Evolutionary conservation across 1,140 invertebrate species (phyloP), one percentile per base, ranked within the genome.

Genomic region (Centruroides vittatus): DNA sequence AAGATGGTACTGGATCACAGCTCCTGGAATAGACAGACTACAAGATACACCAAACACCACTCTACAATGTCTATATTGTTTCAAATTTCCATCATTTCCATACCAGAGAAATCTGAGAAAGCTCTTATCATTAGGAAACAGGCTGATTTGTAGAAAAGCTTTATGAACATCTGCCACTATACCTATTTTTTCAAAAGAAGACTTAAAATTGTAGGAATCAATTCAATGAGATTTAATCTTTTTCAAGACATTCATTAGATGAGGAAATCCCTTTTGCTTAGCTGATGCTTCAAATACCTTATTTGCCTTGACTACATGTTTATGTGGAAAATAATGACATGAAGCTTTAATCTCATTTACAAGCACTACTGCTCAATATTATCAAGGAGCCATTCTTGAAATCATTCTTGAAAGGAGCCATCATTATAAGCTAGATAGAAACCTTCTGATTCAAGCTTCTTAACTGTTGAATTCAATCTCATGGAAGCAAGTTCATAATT

Each of bases 271-370:
- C 36, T 57, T 61, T 48, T 35, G 53, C 23, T 62, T 58, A 1
- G 57, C 61, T 5, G 46, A 59, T 13, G 35, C 63, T 53, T 61
- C 57, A 46, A 61, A 65, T 10, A 61, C 56, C 51, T 12, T 9
- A 10, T 62, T 54, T 36, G 69, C 61, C 12, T 51, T 57, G 10
- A 65, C 41, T 35, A 70, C 63, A 2, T 60, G 46, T 7, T 13
- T 13, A 41, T 73, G 71, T 54, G 73, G 69, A 57, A 74, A 62
- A 63, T 67, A 73, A 63, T 71, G 62, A 58, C 61, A 68, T 49
- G 67, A 48, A 35, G 41, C 41, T 52, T 47, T 8, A 61, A 54
- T 46, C 3, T 68, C 60, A 49, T 63, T 57, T 49, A 65, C 61
- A 34, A 69, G 65, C 46, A 23, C 23, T 23, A 70, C 67, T 49